A percentile compares a stretch with the other conserved stretches of the same genome.
Conservation (phyloP, 2,888 invertebrate species). For the Mimachlamys varia region DNA sequence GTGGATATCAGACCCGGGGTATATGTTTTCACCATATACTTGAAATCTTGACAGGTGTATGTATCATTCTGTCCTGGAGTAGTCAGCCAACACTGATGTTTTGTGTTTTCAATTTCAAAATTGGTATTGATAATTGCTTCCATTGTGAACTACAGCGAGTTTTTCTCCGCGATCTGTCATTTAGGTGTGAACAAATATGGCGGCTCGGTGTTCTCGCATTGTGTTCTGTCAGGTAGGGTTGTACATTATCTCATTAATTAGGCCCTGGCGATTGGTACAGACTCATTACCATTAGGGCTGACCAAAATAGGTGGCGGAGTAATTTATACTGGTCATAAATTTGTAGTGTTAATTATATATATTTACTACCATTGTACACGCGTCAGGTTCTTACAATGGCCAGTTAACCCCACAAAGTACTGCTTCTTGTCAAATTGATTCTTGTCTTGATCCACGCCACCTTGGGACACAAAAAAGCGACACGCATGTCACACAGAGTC, state of each 20-base stretch:
- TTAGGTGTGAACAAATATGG: constrained; percentile 36
- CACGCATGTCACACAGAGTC: not conserved
- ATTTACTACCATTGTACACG: not conserved
- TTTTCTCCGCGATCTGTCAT: constrained; percentile 17
- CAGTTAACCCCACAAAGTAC: constrained; percentile 18
- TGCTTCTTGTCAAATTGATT: not conserved
- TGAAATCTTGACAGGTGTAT: constrained; percentile 27
- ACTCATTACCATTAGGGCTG: constrained; percentile 24
- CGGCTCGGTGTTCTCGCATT: not conserved
- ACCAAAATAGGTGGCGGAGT: not conserved
- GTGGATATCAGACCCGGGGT: not conserved
- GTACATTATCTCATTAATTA: constrained; percentile 36
- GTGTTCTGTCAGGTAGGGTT: constrained; percentile 17
- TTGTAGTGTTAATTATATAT: constrained; percentile 31
- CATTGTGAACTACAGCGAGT: constrained; percentile 7
- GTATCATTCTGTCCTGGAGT: not conserved
- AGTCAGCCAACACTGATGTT: constrained; percentile 19
- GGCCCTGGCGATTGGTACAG: constrained; percentile 12
- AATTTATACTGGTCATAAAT: constrained; percentile 10
- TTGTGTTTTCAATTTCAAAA: constrained; percentile 36
- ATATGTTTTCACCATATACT: constrained; percentile 9
- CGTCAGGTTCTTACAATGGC: not conserved
- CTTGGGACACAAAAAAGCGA: not conserved
- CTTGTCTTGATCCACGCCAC: not conserved
- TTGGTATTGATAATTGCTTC: constrained; percentile 30